Percentiles rank a stretch among this genome's conserved stretches.
phyloP scores from a whole-genome alignment of 2,888 invertebrate species.

The Ethmia dodecea region DNA sequence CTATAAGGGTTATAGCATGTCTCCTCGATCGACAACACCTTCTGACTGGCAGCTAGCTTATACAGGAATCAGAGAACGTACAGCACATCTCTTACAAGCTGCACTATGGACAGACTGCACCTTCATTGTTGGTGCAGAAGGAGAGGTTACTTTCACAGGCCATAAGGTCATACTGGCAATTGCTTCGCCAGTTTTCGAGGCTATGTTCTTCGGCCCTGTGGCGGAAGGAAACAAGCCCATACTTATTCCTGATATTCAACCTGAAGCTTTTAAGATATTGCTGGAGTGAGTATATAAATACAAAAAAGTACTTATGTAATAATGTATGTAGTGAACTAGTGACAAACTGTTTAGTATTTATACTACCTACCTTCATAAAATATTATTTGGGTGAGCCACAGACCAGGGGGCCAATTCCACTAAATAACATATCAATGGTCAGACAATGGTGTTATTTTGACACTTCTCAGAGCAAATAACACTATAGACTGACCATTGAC shows the following conservation, averaged over 20 bases:
- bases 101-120: constrained; percentile 91
- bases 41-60: constrained; percentile 88
- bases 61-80: constrained; percentile 83
- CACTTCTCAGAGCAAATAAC: too few relatives aligned
- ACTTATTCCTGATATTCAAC: constrained; percentile 88
- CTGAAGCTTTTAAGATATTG: constrained; percentile 89
- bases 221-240: constrained; percentile 87
- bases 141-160: constrained; percentile 83
- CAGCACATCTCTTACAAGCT: constrained; percentile 83
- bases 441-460: too few relatives aligned
- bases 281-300: constrained; percentile 77
- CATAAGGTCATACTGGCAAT: constrained; percentile 90
- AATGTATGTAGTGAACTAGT: neutral
- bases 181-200: constrained; percentile 92
- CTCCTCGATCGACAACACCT: too few relatives aligned
- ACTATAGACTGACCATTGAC: too few relatives aligned
- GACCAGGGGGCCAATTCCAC: neutral
- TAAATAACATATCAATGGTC: too few relatives aligned
- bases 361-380: neutral
- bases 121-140: constrained; percentile 88
- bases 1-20: too few relatives aligned
- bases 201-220: constrained; percentile 92
- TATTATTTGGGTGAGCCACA: neutral
- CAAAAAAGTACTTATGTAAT: neutral
- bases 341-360: neutral